Percentiles rank a stretch among this genome's conserved stretches.
Evolutionary conservation across 2,888 invertebrate species (phyloP).

Genomic region (Drosophila putrida): DNA sequence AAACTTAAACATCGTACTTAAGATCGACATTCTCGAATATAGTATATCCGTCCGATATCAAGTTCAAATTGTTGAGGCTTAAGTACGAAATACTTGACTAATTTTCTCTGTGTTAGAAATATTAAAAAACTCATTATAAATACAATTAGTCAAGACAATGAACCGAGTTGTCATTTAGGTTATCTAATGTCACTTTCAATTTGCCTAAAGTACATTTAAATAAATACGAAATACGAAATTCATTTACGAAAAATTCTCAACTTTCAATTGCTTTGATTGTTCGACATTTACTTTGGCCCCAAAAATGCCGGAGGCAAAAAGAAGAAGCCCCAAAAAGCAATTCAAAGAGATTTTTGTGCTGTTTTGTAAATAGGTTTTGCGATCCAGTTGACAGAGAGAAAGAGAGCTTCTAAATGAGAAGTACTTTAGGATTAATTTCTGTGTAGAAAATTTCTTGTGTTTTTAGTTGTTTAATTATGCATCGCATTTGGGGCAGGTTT

Average conservation of each 20-base stretch:
- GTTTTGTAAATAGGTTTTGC: constrained; percentile 29
- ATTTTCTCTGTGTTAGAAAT: no score
- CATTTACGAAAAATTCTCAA: neutral
- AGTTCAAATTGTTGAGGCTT: no score
- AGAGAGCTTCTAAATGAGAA: constrained; percentile 22
- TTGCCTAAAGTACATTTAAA: neutral
- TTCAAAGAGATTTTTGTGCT: constrained; percentile 16
- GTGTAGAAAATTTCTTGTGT: neutral
- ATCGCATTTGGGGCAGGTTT: constrained; percentile 36
- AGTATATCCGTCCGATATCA: no score
- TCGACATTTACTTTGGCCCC: neutral
- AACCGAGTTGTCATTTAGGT: neutral
- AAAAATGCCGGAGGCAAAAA: neutral
- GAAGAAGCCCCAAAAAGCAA: constrained; percentile 3
- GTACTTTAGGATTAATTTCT: constrained; percentile 15
- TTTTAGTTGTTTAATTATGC: constrained; percentile 34
- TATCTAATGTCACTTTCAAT: neutral
- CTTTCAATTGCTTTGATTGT: constrained; percentile 18
- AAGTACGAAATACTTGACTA: no score
- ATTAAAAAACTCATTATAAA: no score
- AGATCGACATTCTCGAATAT: no score
- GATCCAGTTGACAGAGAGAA: constrained; percentile 40
- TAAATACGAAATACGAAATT: neutral
- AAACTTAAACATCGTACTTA: no score
- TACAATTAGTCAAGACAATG: no score